Percentiles rank a stretch among this genome's conserved stretches.
Conservation (phyloP, 2,113 vertebrate genomes). For the Galeopterus variegatus region DNA sequence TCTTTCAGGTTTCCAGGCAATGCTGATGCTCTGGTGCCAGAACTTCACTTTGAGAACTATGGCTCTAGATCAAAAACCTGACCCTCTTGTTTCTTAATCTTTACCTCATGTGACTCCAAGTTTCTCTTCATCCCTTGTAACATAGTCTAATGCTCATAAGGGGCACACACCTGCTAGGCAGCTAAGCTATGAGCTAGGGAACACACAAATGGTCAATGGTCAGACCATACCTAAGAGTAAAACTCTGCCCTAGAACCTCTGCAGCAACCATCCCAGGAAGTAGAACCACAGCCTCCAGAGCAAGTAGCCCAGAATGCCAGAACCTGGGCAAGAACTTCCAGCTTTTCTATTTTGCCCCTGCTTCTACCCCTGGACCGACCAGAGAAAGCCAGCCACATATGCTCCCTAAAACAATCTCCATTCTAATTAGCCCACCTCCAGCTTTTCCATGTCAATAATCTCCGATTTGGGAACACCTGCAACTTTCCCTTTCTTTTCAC, state of each 20-base stretch:
- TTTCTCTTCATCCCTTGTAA: not conserved
- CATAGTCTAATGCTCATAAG: not conserved
- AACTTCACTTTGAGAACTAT: not conserved
- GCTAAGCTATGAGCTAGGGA: not conserved
- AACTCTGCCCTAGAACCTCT: not conserved
- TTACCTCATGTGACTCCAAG: not conserved
- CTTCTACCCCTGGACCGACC: not conserved
- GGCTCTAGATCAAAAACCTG: not conserved
- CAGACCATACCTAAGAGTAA: not conserved
- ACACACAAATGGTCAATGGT: not conserved
- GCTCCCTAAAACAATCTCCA: not conserved
- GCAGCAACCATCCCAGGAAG: not conserved
- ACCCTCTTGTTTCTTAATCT: not conserved
- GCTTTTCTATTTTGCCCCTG: accelerated
- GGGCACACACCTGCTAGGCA: not conserved
- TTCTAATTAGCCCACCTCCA: not conserved
- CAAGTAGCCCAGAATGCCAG: not conserved
- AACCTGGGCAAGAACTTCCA: not conserved
- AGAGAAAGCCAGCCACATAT: not conserved
- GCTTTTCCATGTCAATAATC: not conserved
- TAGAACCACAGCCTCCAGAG: not conserved
- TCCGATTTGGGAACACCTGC: not conserved
- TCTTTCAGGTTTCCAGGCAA: not conserved
- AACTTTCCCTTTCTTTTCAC: not conserved
- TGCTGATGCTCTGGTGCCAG: not conserved